Evolutionary conservation across 2,113 vertebrate species (phyloP).

Genomic region (Phalacrocorax brasilianus): DNA sequence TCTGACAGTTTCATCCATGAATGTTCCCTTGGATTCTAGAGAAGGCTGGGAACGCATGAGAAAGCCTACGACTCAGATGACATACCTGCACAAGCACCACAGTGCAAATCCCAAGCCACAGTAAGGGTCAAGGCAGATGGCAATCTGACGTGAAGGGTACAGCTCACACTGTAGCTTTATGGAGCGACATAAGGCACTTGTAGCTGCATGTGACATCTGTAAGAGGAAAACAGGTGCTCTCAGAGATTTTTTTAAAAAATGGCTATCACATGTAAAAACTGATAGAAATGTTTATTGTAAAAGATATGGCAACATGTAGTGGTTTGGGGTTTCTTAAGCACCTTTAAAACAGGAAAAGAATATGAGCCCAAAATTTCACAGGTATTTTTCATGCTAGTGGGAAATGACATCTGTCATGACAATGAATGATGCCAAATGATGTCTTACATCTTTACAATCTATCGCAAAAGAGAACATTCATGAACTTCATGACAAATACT

Average conservation of each 20-base stretch:
- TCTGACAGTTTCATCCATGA: background rate
- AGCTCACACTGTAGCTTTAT: slow-evolving; percentile 97
- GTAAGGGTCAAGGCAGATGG: slow-evolving; percentile 96
- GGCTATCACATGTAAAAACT: background rate
- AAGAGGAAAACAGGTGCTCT: background rate
- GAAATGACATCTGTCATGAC: background rate
- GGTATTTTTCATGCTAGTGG: background rate
- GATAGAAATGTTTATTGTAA: background rate
- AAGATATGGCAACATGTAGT: fast-evolving
- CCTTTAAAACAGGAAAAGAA: background rate
- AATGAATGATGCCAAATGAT: background rate
- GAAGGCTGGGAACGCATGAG: background rate
- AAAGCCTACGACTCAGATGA: background rate
- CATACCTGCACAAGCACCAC: slow-evolving; percentile 96
- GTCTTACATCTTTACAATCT: background rate
- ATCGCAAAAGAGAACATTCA: background rate
- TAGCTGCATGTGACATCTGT: slow-evolving; percentile 95
- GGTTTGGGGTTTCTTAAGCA: background rate
- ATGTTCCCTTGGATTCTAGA: background rate
- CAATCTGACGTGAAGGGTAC: slow-evolving; percentile 94
- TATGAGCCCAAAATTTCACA: background rate
- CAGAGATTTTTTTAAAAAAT: background rate
- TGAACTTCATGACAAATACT: background rate
- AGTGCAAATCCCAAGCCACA: slow-evolving; percentile 96
- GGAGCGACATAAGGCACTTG: slow-evolving; percentile 96